Evolutionary conservation across 2,888 invertebrate species (phyloP).

Genomic region (Scrobipalpa atriplicella): DNA sequence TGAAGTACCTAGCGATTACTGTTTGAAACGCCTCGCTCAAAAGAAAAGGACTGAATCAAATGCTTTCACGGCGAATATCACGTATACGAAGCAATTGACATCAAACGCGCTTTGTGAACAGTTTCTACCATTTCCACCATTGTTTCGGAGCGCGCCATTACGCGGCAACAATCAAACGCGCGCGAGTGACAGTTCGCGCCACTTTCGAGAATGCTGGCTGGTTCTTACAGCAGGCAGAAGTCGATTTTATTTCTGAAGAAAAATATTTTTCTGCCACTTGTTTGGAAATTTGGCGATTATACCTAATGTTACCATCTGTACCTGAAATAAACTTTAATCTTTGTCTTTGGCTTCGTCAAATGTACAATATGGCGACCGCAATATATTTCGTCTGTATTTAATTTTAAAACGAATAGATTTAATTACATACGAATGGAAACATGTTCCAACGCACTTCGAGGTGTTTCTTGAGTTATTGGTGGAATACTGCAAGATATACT

Average conservation of each 20-base stretch:
- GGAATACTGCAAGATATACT: too few relatives aligned
- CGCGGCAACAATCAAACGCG: constrained; percentile 69
- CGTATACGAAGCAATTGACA: constrained; percentile 52
- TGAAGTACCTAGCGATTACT: constrained; percentile 23
- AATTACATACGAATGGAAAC: too few relatives aligned
- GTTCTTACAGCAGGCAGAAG: background rate
- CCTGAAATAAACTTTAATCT: too few relatives aligned
- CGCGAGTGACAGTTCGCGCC: constrained; percentile 72
- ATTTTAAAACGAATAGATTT: too few relatives aligned
- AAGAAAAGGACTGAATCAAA: constrained; percentile 22
- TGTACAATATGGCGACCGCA: too few relatives aligned
- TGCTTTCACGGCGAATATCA: constrained; percentile 22
- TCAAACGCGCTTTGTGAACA: constrained; percentile 75
- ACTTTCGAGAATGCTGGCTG: constrained; percentile 48
- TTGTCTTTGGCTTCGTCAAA: too few relatives aligned
- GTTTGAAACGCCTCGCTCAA: constrained; percentile 14
- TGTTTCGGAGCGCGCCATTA: constrained; percentile 74
- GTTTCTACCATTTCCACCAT: constrained; percentile 52
- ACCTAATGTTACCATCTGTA: too few relatives aligned
- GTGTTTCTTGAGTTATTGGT: too few relatives aligned
- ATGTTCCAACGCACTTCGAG: too few relatives aligned
- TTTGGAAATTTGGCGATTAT: too few relatives aligned
- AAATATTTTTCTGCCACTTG: too few relatives aligned
- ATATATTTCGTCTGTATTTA: too few relatives aligned
- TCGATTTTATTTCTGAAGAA: background rate